Base-by-base conservation (phyloP, 2,888 invertebrate species). In the Cephus spinipes region DNA sequence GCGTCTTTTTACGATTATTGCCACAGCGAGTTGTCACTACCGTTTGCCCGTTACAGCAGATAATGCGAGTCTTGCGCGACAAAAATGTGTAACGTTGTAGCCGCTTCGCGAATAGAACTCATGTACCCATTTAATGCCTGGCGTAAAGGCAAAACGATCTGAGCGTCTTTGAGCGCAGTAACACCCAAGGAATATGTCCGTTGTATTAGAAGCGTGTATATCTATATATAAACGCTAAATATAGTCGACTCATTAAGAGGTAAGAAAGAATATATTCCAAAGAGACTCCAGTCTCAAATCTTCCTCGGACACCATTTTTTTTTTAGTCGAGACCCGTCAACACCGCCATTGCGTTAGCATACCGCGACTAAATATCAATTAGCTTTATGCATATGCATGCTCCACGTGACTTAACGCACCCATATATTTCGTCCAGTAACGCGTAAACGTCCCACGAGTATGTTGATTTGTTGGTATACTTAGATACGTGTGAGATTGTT, bases 1-100 rank as follows among this genome's bases (percentile, higher is more conserved):
- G 81, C 84, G 83, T 81, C 83, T 86, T 88, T 89, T 89, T 90
- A 90, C 88, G 90, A 89, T 90, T 90, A 89, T 89, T 89, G 84
- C 89, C 84, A 85, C 77, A 79, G 83, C 85, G 84, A 86, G 85
- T 88, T 89, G 89, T 89, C 89, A 88, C 87, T 85, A 80, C 82
- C 83, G 83, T 81, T 84, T 76, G 79, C 79, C 35, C 76, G 75
- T 73, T 30, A 35, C 73, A 69, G 55, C 55, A 68, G 80, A 79
- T 79, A 81, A 76, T 35, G 74, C 55, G 76, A 23, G 0, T 12
- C 31, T 71, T 15, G 71, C 12, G 9, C 71, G 12, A 12, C 71
- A 32, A 23, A 33, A 71, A 9, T 71, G 71, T 71, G 4, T 33
- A 71, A 71, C 71, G 71, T 33, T 33, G 71, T 31, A 71, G 55